Evolutionary conservation across 1,140 invertebrate genomes (phyloP).

Genomic region (Drosophila sturtevanti): DNA sequence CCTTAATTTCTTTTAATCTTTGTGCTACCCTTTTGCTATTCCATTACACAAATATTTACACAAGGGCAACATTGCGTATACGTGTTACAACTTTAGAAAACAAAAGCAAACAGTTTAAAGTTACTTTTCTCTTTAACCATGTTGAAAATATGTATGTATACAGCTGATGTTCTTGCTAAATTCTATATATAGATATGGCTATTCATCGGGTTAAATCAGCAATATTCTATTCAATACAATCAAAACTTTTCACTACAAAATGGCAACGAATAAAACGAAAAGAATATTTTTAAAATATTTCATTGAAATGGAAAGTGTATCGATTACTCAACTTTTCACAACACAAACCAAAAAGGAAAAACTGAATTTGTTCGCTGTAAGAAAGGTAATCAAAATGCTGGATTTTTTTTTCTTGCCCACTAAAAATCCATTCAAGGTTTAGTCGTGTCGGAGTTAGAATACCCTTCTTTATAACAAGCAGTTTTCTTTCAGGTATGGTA

Average conservation of each 20-base stretch:
- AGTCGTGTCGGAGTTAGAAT: too few species aligned
- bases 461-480: too few species aligned
- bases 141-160: too few species aligned
- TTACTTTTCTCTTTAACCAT: neutral
- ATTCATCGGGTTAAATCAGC: neutral
- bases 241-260: neutral
- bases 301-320: neutral
- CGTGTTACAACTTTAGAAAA: neutral
- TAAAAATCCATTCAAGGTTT: too few species aligned
- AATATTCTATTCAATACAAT: neutral
- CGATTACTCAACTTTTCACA: neutral
- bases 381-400: conserved; percentile 6
- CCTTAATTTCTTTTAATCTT: neutral
- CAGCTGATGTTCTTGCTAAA: too few species aligned
- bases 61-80: neutral
- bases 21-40: too few species aligned
- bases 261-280: too few species aligned
- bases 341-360: neutral
- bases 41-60: neutral
- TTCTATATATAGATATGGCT: neutral
- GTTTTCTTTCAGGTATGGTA: too few species aligned
- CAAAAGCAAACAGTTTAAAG: neutral
- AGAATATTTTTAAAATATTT: neutral
- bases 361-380: neutral
- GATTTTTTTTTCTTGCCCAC: conserved; percentile 3